Percentiles rank a stretch among this genome's conserved stretches.
Evolutionary conservation across 1,140 invertebrate genomes (phyloP).

Genomic region (Bombus fervidus): DNA sequence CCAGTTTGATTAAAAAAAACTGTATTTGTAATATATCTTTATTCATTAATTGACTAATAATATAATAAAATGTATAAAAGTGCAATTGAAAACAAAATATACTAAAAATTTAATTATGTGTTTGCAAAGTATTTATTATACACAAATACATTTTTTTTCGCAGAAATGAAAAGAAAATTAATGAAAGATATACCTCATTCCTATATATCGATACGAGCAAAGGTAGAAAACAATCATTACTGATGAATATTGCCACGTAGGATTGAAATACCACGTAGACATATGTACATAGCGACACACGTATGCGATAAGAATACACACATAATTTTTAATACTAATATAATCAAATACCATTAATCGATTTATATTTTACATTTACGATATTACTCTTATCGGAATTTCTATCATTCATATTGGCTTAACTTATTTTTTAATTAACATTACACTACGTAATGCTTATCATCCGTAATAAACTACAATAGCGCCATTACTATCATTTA

Average conservation of each 20-base stretch:
- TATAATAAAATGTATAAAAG: background rate
- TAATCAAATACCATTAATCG: background rate
- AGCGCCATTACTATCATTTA: background rate
- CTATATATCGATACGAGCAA: background rate
- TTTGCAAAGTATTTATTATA: background rate
- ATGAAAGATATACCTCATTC: constrained; percentile 12
- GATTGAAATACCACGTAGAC: constrained; percentile 35
- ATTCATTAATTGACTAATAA: background rate
- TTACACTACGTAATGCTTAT: background rate
- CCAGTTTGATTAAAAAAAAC: background rate
- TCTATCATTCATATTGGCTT: background rate
- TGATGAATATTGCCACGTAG: constrained; percentile 49
- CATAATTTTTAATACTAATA: constrained; percentile 16
- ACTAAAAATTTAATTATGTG: background rate
- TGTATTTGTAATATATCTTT: background rate
- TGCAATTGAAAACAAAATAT: background rate
- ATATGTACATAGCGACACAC: constrained; percentile 26
- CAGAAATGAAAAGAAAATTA: background rate
- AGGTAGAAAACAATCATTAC: constrained; percentile 27
- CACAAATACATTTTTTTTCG: background rate
- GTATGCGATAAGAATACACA: constrained; percentile 29
- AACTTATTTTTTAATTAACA: background rate
- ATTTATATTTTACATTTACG: background rate
- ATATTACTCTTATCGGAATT: constrained; percentile 1
- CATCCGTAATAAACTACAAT: background rate